Evolutionary conservation across 2,113 vertebrate genomes (phyloP), one percentile per base, ranked within the genome.

Genomic region (Aleadryas rufinucha): DNA sequence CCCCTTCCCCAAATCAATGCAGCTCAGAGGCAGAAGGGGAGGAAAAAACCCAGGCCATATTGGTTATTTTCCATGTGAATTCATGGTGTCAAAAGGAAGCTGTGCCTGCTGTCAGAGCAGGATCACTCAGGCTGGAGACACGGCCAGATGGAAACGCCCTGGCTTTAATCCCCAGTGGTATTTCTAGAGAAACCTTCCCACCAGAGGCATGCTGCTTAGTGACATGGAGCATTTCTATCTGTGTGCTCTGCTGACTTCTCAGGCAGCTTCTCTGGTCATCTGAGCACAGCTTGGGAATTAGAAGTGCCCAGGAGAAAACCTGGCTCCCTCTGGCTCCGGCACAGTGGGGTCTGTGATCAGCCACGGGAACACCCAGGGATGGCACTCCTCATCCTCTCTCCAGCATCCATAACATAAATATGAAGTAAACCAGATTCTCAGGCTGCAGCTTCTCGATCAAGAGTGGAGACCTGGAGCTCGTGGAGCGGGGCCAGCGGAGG

Each of bases 181-280:
- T 80, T 92, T 93, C 76, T 71, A 74, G 42, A 86, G 93, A 87
- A 92, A 80, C 79, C 92, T 86, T 80, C 90, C 93, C 87, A 75
- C 7, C 57, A 76, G 83, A 94, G 61, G 75, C 44, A 87, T 31
- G 41, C 41, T 64, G n/a, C 2, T 66, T 22, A 59, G 52, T 88
- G 82, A 56, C 70, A 82, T 35, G 50, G 6, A 69, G 37, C n/a
- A 39, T 71, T 68, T 81, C 9, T 41, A 8, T 10, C 76, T 59
- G 16, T 42, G 54, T 45, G 39, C 74, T 35, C 66, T 76, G 79
- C 61, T 81, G 56, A 42, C 28, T 69, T 35, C 89, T 54, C 47
- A 56, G 53, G 57, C n/a, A 69, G 49, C 47, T 42, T 5, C 87
- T 44, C 44, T 30, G 71, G 19, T 24, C 59, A 71, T 3, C 72